A percentile compares a stretch with the other conserved stretches of the same genome.
These are phyloP conservation scores for Sitta carolinensis DNA, from an alignment of 2,797 vertebrate genomes.

Conservation along the genomic window DNA sequence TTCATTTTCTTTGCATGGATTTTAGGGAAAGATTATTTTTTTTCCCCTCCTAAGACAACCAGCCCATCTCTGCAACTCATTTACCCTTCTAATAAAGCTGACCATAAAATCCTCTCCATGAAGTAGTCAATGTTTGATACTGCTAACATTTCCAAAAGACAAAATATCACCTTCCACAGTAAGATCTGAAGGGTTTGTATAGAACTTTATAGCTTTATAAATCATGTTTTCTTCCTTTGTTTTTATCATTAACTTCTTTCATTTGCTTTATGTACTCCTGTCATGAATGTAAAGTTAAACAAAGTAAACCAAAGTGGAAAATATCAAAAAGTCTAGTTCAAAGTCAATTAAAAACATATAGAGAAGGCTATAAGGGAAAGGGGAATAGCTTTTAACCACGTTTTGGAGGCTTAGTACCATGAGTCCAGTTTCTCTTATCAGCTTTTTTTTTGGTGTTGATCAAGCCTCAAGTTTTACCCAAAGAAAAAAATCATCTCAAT, in stretches of 20 bases:
- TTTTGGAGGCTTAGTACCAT: background rate
- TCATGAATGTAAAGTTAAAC: background rate
- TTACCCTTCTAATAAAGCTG: constrained; percentile 8
- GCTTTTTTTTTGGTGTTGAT: background rate
- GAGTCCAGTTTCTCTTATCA: background rate
- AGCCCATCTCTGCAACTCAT: background rate
- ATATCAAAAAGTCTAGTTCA: background rate
- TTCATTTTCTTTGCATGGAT: background rate
- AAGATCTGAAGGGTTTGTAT: background rate
- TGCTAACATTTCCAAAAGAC: background rate
- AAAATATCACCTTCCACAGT: background rate
- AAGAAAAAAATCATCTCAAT: background rate
- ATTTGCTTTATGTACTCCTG: background rate
- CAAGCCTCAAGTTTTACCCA: background rate
- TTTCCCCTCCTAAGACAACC: background rate
- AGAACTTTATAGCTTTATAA: background rate
- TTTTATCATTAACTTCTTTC: background rate
- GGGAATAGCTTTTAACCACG: background rate
- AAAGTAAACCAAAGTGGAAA: background rate
- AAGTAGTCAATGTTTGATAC: background rate
- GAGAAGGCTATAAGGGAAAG: background rate
- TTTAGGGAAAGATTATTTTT: background rate
- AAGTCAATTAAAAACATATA: background rate
- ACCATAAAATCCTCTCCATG: background rate
- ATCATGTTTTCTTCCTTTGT: background rate